Evolutionary conservation across 1,140 invertebrate species (phyloP), one percentile per base, ranked within the genome.

Genomic region (Lanistes nyassanus): DNA sequence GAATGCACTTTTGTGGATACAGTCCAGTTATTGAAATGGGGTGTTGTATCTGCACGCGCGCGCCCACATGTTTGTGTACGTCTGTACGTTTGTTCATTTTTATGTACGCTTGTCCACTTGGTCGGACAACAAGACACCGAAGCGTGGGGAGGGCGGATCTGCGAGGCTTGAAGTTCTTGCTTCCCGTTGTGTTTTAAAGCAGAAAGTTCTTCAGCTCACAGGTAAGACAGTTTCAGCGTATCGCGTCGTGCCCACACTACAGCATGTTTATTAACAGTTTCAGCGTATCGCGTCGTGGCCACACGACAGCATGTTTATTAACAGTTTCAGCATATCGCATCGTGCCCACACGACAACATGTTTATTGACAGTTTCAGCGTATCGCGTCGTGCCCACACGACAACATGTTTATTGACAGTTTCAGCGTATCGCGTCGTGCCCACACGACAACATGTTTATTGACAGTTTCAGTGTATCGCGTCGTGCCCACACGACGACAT

Each of bases 21-120:
- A 23, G n/a, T n/a, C n/a, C n/a, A n/a, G n/a, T n/a, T n/a, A n/a
- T n/a, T n/a, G n/a, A n/a, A n/a, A n/a, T n/a, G n/a, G n/a, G n/a
- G n/a, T n/a, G n/a, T n/a, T n/a, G n/a, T n/a, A n/a, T n/a, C n/a
- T n/a, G 31, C 56, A 55, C 53, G n/a, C 53, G n/a, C n/a, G n/a
- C 58, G 9, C 58, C 9, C n/a, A 62, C 11, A 31, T 62, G 58
- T 62, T 23, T 62, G 58, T 62, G 58, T 62, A 31, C n/a, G 58
- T 60, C 23, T 60, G 56, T 60, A 29, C 23, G 11, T 65, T 0
- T 31, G 62, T 26, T 31, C 16, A 37, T 65, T 7, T 26, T 13
- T 65, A 37, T 65, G 62, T 65, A 36, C 23, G 29, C 23, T 29
- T 34, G 62, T 34, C 31, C 23, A 37, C 39, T 31, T 65, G 62